Percentiles rank a stretch among this genome's conserved stretches.
Evolutionary conservation across 2,113 vertebrate genomes (phyloP).

Genomic region (Ahaetulla prasina): DNA sequence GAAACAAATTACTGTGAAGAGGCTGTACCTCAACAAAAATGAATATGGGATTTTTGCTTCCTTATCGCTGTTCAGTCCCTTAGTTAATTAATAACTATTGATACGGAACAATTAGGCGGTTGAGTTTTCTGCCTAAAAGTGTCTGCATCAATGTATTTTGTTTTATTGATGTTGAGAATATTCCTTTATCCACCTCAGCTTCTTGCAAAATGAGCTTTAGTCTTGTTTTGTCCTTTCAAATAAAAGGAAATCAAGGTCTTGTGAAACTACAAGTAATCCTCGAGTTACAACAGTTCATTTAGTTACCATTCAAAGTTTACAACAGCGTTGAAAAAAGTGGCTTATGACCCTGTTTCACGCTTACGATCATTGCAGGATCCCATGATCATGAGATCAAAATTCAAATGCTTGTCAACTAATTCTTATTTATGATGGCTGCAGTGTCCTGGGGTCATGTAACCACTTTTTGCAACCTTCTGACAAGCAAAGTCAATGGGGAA

Average conservation of each 20-base stretch:
- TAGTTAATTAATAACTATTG: background rate
- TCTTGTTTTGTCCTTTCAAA: background rate
- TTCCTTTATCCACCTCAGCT: background rate
- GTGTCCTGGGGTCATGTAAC: too few species aligned
- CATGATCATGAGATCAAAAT: background rate
- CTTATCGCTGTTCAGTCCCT: background rate
- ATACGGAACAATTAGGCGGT: background rate
- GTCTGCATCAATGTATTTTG: background rate
- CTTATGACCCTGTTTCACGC: background rate
- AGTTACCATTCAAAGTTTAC: background rate
- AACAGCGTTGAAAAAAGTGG: background rate
- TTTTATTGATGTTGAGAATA: background rate
- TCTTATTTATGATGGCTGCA: too few species aligned
- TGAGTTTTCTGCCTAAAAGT: background rate
- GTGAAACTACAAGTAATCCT: background rate
- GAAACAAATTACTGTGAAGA: background rate
- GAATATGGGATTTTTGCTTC: background rate
- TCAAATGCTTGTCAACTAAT: background rate
- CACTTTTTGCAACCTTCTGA: background rate
- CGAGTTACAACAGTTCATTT: background rate
- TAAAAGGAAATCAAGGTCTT: background rate
- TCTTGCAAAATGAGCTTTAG: background rate
- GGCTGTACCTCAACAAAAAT: background rate
- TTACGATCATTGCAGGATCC: background rate
- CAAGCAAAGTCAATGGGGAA: background rate